Base-by-base conservation (phyloP, 2,797 vertebrate genomes). In the Labeo calbasu region DNA sequence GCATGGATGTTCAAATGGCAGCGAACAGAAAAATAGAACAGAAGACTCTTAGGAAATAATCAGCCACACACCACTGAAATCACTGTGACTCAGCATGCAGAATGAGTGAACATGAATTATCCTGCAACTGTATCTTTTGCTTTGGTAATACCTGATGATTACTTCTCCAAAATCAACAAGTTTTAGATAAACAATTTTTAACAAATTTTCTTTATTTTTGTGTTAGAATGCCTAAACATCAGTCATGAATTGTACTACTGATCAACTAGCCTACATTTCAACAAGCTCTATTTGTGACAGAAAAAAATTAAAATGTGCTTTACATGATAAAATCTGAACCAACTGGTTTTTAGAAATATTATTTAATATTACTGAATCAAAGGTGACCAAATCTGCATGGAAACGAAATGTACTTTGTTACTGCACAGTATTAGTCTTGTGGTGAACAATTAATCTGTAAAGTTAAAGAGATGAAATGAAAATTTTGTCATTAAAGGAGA, bases 1-100 rank as follows among this genome's bases (percentile, higher is more conserved):
- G 46, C 59, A 53, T 66, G 81, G n/a, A 66, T 75, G 71, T 43
- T 53, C 59, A 66, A 50, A 66, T 53, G 59, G 36, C 28, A 66
- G 59, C 11, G 9, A 40, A 61, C 6, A 32, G 21, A 65, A 28
- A 48, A 17, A 23, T 0, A 10, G 73, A 71, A 80, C 5, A 70
- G 46, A 61, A 50, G 71, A 4, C 51, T 55, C 5, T 14, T 66
- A 73, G 23, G 65, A 72, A 81, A 81, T n/a, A 77, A 55, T 48
- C n/a, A 68, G 10, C 17, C 15, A 28, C 36, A 13, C 59, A 11
- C 17, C 21, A 69, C 17, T 25, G 9, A 21, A 69, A 51, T 21
- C 15, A 0, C 2, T 46, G 36, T 68, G 61, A 77, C 50, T 59
- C 23, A 77, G 10, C 61, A 55, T 10, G 8, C 59, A 43, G 15